Percentiles rank a stretch among this genome's conserved stretches.
Conservation (phyloP, 2,797 vertebrate species). For the Coregonus sp. region DNA sequence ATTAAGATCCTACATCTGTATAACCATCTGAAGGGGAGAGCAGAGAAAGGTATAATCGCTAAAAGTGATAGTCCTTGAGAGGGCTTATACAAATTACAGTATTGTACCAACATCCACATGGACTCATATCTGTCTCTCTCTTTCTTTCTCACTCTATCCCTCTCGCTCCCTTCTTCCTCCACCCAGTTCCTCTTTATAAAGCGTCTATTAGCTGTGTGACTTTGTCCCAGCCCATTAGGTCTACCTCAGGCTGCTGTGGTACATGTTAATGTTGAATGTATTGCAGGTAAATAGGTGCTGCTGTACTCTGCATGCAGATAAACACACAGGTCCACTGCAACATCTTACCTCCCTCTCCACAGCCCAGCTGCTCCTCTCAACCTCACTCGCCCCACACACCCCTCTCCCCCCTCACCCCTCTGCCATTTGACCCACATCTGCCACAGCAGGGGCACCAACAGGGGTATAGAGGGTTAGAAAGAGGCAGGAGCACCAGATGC, state of each 20-base stretch:
- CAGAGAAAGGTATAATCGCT: not conserved
- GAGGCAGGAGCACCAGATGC: slow-evolving; percentile 67
- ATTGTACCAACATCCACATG: not conserved
- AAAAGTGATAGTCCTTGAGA: not conserved
- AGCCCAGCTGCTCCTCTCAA: not conserved
- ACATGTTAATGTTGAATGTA: slow-evolving; percentile 54
- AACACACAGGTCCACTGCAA: slow-evolving; percentile 51
- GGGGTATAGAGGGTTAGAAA: slow-evolving; percentile 49
- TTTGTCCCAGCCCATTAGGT: slow-evolving; percentile 41
- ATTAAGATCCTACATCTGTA: too few species aligned
- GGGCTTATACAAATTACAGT: not conserved
- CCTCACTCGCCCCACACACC: not conserved
- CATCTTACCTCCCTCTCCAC: not conserved
- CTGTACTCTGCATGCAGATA: slow-evolving; percentile 57
- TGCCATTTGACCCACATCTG: not conserved
- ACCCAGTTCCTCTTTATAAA: too few species aligned
- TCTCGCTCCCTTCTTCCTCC: not conserved
- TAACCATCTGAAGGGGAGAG: not conserved
- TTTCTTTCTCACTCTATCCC: slow-evolving; percentile 19
- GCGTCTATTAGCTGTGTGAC: slow-evolving; percentile 52
- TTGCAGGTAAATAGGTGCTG: slow-evolving; percentile 41
- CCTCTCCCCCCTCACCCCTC: not conserved
- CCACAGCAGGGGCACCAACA: slow-evolving; percentile 54
- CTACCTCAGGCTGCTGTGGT: slow-evolving; percentile 24
- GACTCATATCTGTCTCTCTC: not conserved